A percentile compares a stretch with the other conserved stretches of the same genome.
Evolutionary conservation across 2,888 invertebrate species (phyloP).

Genomic region (Axea sp.): DNA sequence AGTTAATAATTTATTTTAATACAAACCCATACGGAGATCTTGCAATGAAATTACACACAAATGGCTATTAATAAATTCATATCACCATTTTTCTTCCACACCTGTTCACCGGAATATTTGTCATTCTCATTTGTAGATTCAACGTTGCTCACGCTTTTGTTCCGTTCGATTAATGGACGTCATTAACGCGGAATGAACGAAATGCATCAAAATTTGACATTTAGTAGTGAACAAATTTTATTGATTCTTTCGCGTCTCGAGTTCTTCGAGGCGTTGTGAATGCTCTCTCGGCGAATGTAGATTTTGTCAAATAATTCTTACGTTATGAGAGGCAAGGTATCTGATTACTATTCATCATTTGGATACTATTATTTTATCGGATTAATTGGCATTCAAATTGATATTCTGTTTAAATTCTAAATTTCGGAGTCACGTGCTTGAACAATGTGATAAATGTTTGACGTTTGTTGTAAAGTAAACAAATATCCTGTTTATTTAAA

Average conservation of each 20-base stretch:
- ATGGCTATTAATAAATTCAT: conserved; percentile 37
- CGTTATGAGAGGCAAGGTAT: too few relatives aligned
- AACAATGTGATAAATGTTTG: too few relatives aligned
- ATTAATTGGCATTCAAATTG: too few relatives aligned
- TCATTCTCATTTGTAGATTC: conserved; percentile 11
- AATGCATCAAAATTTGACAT: conserved; percentile 4
- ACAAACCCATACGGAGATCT: conserved; percentile 18
- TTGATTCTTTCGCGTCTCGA: conserved; percentile 1
- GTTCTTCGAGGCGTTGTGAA: too few relatives aligned
- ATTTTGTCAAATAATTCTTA: too few relatives aligned
- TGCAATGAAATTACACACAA: conserved; percentile 42
- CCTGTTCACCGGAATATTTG: conserved; percentile 27
- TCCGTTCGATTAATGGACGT: conserved; percentile 14
- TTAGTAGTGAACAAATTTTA: conserved; percentile 3
- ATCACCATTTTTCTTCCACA: conserved; percentile 37
- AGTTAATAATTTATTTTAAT: conserved; percentile 57
- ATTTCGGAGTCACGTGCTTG: too few relatives aligned
- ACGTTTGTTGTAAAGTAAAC: too few relatives aligned
- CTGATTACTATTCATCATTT: too few relatives aligned
- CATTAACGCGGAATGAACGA: conserved; percentile 3
- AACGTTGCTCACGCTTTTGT: conserved; percentile 15
- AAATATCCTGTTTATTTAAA: too few relatives aligned
- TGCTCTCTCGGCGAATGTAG: too few relatives aligned
- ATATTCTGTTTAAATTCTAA: too few relatives aligned
- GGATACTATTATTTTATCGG: too few relatives aligned